Conservation (phyloP, 2,888 invertebrate genomes). For the Eristalinus sepulchralis region DNA sequence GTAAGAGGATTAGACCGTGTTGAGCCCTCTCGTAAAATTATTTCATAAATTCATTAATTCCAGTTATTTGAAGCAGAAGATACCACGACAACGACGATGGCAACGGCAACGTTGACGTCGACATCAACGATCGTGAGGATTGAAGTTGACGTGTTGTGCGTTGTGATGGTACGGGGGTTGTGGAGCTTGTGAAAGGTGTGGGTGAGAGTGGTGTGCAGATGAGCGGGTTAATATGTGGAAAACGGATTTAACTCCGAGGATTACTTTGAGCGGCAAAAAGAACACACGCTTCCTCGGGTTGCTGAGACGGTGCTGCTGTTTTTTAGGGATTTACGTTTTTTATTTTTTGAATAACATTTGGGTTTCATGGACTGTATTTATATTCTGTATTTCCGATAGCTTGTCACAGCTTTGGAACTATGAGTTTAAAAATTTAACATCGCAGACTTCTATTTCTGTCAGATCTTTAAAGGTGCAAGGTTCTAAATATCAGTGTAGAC, state of each 20-base stretch:
- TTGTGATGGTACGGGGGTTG: background rate
- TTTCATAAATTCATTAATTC: slow-evolving; percentile 59
- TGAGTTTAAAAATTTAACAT: too few relatives aligned
- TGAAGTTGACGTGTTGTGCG: background rate
- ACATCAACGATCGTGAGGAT: background rate
- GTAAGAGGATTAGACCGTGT: slow-evolving; percentile 54
- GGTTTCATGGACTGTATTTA: too few relatives aligned
- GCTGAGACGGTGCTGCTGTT: background rate
- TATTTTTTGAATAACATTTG: too few relatives aligned
- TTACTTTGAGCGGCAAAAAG: background rate
- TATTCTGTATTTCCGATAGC: too few relatives aligned
- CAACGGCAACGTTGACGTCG: too few relatives aligned
- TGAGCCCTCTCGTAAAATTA: slow-evolving; percentile 44
- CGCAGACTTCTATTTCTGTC: too few relatives aligned
- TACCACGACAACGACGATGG: background rate
- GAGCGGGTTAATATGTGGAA: background rate
- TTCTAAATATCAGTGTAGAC: too few relatives aligned
- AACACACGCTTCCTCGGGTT: background rate
- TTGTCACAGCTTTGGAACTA: too few relatives aligned
- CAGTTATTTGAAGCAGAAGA: slow-evolving; percentile 14
- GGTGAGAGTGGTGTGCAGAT: background rate
- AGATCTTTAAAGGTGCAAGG: too few relatives aligned
- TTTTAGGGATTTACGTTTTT: background rate
- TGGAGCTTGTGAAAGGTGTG: background rate
- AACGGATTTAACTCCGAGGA: background rate